phyloP scores from a whole-genome alignment of 2,888 invertebrate species.

The Neelides folsomi region DNA sequence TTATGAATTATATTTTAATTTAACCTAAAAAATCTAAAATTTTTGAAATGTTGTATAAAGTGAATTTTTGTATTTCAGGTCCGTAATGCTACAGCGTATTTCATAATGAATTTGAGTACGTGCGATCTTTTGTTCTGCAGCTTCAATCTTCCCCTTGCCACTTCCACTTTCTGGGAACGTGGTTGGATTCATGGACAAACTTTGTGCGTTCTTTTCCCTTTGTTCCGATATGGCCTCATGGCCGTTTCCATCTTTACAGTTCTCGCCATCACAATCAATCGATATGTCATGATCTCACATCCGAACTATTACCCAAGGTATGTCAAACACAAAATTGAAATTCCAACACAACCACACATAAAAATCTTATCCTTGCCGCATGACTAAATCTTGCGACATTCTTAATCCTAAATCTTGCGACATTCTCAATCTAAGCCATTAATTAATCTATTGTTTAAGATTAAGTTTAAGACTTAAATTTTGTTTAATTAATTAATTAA shows the following conservation, averaged over 20 bases:
- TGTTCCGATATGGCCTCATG: conserved; percentile 57
- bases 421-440: too few relatives aligned
- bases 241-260: conserved; percentile 71
- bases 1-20: too few relatives aligned
- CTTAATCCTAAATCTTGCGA: too few relatives aligned
- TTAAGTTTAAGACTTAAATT: too few relatives aligned
- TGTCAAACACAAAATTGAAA: too few relatives aligned
- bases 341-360: too few relatives aligned
- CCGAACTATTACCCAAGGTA: conserved; percentile 63
- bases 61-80: conserved; percentile 47
- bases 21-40: too few relatives aligned
- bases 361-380: too few relatives aligned
- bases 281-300: conserved; percentile 74
- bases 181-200: conserved; percentile 63
- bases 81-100: conserved; percentile 71
- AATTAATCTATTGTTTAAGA: too few relatives aligned
- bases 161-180: conserved; percentile 64
- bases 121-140: conserved; percentile 71
- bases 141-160: conserved; percentile 67
- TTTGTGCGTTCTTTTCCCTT: conserved; percentile 61
- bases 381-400: too few relatives aligned
- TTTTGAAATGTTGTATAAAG: too few relatives aligned
- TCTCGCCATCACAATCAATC: conserved; percentile 67
- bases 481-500: too few relatives aligned
- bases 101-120: conserved; percentile 69